Percentiles rank a stretch among this genome's conserved stretches.
These are phyloP conservation scores for Nymphalis c-album DNA, from an alignment of 2,888 invertebrate genomes.

Conservation along the genomic window DNA sequence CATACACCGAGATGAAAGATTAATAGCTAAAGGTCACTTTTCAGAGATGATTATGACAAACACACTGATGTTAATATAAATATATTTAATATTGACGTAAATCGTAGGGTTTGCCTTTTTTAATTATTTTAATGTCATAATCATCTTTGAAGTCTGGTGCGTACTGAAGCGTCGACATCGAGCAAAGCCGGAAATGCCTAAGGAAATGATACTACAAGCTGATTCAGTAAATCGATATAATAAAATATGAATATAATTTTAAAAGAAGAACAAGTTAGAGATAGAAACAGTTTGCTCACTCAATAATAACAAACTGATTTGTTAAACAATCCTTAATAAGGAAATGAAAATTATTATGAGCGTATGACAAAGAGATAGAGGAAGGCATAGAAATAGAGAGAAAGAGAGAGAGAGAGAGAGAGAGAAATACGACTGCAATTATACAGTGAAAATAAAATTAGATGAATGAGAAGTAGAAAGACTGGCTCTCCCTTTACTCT, in stretches of 20 bases:
- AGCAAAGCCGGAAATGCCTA: conserved; percentile 3
- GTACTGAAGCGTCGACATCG: conserved; percentile 10
- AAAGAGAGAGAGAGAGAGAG: too few relatives aligned
- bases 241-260: neutral
- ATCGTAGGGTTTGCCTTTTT: neutral
- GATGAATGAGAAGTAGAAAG: conserved; percentile 11
- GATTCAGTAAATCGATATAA: neutral
- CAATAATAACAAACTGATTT: neutral
- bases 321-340: too few relatives aligned
- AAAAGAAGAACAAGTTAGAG: neutral
- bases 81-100: neutral
- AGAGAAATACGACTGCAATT: neutral
- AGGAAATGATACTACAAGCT: conserved; percentile 1
- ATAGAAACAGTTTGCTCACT: neutral
- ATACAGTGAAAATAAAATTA: neutral
- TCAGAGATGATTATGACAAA: neutral
- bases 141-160: neutral
- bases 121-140: neutral
- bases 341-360: too few relatives aligned
- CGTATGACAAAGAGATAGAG: too few relatives aligned
- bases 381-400: too few relatives aligned
- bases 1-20: neutral
- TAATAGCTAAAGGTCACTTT: neutral
- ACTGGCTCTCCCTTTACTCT: conserved; percentile 31
- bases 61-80: neutral